Evolutionary conservation across 2,113 vertebrate species (phyloP).

Genomic region (Narcine bancroftii): DNA sequence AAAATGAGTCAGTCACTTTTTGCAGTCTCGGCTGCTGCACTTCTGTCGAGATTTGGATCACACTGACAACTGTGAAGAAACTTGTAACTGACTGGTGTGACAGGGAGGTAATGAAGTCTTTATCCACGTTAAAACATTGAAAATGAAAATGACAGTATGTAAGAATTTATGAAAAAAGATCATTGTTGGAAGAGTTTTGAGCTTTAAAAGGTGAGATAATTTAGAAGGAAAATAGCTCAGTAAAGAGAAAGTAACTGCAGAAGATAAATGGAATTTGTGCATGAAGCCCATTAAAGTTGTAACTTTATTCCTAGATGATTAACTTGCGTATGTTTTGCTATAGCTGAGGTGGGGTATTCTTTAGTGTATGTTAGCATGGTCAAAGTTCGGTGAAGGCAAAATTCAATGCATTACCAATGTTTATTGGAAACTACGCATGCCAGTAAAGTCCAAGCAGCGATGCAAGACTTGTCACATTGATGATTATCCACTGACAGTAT

Average conservation of each 20-base stretch:
- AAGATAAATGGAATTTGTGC: background rate
- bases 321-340: background rate
- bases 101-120: constrained; percentile 22
- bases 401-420: too few relatives aligned
- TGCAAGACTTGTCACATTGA: too few relatives aligned
- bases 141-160: constrained; percentile 17
- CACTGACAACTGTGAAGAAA: background rate
- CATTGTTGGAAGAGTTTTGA: background rate
- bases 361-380: background rate
- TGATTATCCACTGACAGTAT: too few relatives aligned
- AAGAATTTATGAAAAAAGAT: background rate
- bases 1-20: background rate
- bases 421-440: too few relatives aligned
- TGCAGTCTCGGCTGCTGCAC: background rate
- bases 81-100: constrained; percentile 22
- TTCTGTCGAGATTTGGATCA: constrained; percentile 14
- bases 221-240: background rate
- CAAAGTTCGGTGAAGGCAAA: background rate
- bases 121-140: constrained; percentile 23
- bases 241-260: background rate
- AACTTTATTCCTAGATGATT: background rate
- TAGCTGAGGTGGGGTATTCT: background rate
- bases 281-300: background rate
- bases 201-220: background rate
- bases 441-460: too few relatives aligned